Base-by-base conservation (phyloP, 2,797 vertebrate species). In the Glossophaga mutica region DNA sequence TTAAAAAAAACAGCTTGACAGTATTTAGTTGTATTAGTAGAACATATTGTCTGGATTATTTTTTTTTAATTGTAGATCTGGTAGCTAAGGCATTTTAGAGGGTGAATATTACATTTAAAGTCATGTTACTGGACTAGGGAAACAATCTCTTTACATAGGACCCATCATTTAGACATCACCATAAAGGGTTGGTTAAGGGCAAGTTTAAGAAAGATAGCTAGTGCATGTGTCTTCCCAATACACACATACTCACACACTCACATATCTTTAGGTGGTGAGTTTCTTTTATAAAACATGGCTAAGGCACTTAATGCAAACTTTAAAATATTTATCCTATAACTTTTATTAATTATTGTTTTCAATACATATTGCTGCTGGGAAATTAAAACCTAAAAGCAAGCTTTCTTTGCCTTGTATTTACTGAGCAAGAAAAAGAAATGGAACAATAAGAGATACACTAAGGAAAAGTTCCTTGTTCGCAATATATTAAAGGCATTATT, bases 401-500 rank as follows among this genome's bases (percentile, higher is more conserved):
- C 24, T 62, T 67, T 93, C 65, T 85, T 73, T 83, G 44, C 39
- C 62, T 78, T 87, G 48, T 94, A 93, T 96, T 95, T 96, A 94
- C 70, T 76, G 59, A 93, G 37, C 77, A 95, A 87, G 74, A 87
- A 86, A 96, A 96, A 90, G 87, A 96, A 97, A 87, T 77, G 50
- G 12, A 94, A 94, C 92, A 94, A 91, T 92, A 92, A 91, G 32
- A 90, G 62, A 94, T 90, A 89, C 82, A 94, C 85, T 77, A 89
- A 97, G 95, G 86, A 94, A 94, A 95, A 87, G 22, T 44, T 79
- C 48, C 79, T 59, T 24, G 48, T 81, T 96, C 8, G 16, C 71
- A 71, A 96, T 84, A 88, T 79, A 95, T 90, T 96, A 96, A 97
- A 94, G 85, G 50, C 68, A 94, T 95, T 96, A 87, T 94, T 97